Evolutionary conservation across 2,113 vertebrate species (phyloP), one percentile per base, ranked within the genome.

Genomic region (Cariama cristata): DNA sequence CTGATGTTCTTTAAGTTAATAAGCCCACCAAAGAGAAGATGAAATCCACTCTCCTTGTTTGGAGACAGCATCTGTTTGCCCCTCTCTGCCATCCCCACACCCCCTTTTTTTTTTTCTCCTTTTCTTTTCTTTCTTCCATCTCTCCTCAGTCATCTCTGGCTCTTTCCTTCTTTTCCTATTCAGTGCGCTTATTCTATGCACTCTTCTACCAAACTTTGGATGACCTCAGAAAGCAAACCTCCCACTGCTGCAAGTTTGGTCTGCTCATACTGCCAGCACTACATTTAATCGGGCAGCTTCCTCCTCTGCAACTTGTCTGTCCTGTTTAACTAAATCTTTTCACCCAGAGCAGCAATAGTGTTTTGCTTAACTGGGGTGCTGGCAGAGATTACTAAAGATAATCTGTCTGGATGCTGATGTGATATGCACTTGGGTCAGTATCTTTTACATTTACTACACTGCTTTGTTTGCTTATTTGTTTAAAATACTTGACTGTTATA

Each of bases 321-420:
- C 94, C 87, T 85, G 88, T 97, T 98, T 96, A 96, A 95, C 94
- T 89, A 89, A 97, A 94, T 84, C 80, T 92, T 97, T 98, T 96
- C 87, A 97, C 84, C 90, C 91, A 79, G 90, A 97, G 45, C 50
- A 94, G 67, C 58, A 87, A 59, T 35, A 47, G n/a, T 83, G 60
- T 94, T 87, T 95, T 83, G 95, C 38, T 91, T 95, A 97, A 97
- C 96, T 92, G 63, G 75, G 85, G 50, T 95, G 73, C 75, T 89
- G 95, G 83, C 82, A 71, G 64, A 95, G 84, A 88, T 97, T 94
- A 56, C 53, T 90, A 20, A 85, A 53, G 74, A 49, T 67, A 50
- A 50, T 84, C 88, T 97, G 72, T 93, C 73, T 96, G 80, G 81
- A 85, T 94, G 59, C 66, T 96, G 86, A 80, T 94, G 50, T 93